These are phyloP conservation scores for Orthosia gothica DNA, from an alignment of 2,888 invertebrate species.

Conservation along the genomic window DNA sequence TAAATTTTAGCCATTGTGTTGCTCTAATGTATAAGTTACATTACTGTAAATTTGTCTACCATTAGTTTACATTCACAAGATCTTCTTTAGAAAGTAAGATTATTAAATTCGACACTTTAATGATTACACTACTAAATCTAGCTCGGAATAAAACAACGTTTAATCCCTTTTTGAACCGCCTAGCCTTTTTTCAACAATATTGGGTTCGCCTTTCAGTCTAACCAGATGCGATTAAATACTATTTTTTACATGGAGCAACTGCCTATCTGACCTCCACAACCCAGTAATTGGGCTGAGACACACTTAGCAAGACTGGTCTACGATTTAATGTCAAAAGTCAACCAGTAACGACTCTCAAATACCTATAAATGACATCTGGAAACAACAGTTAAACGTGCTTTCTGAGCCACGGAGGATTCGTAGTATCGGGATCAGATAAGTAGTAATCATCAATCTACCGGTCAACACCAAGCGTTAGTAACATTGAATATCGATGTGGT, in stretches of 20 bases:
- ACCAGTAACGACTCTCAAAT: background rate
- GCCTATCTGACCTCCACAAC: background rate
- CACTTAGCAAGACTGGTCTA: background rate
- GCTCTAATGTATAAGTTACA: too few relatives aligned
- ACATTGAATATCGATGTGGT: too few relatives aligned
- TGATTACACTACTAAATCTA: conserved; percentile 30
- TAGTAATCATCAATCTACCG: too few relatives aligned
- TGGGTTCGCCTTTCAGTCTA: background rate
- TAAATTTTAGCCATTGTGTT: too few relatives aligned
- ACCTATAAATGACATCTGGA: background rate
- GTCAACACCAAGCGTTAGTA: too few relatives aligned
- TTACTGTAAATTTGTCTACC: too few relatives aligned
- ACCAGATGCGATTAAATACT: background rate
- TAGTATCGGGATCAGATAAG: background rate
- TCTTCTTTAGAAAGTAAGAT: background rate
- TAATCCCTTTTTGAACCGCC: background rate
- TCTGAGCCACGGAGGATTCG: background rate
- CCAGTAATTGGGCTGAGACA: background rate
- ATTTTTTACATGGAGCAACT: background rate
- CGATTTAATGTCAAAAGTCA: too few relatives aligned
- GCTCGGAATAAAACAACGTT: conserved; percentile 27
- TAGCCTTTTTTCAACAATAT: background rate
- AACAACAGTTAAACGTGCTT: background rate
- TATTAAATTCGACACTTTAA: conserved; percentile 8
- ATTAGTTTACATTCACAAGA: background rate